A percentile compares a stretch with the other conserved stretches of the same genome.
These are phyloP conservation scores for Onychostruthus taczanowskii DNA, from an alignment of 2,113 vertebrate species.

Conservation along the genomic window DNA sequence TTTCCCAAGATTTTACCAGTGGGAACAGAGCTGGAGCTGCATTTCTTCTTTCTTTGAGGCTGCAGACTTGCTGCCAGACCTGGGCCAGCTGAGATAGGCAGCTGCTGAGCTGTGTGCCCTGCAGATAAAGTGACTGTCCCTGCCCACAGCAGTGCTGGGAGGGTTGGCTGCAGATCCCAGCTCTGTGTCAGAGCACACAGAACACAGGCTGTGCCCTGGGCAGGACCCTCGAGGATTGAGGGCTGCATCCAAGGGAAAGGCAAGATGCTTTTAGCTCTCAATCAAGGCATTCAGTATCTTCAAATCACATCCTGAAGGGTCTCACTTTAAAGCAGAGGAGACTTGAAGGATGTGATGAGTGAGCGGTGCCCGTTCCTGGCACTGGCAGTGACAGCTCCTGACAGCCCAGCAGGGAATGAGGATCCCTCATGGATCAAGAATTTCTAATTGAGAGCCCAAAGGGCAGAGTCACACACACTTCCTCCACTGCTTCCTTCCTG, in stretches of 20 bases:
- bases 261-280: not conserved
- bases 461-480: not conserved
- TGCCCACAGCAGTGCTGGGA: not conserved
- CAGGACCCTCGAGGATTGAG: not conserved
- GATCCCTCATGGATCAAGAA: not conserved
- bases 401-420: not conserved
- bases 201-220: not conserved
- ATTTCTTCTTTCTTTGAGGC: not conserved
- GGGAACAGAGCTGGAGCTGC: not conserved
- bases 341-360: not conserved
- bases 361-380: not conserved
- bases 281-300: not conserved
- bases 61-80: constrained; percentile 23
- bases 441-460: not conserved
- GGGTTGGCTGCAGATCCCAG: not conserved
- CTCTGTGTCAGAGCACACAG: not conserved
- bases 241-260: not conserved
- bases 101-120: not conserved
- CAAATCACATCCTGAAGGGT: not conserved
- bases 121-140: not conserved
- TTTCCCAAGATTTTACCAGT: not conserved
- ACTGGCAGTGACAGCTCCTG: not conserved
- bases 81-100: not conserved
- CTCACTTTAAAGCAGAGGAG: not conserved
- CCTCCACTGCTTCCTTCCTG: not conserved